phyloP scores from a whole-genome alignment of 2,113 vertebrate genomes.

The Corvus hawaiiensis region DNA sequence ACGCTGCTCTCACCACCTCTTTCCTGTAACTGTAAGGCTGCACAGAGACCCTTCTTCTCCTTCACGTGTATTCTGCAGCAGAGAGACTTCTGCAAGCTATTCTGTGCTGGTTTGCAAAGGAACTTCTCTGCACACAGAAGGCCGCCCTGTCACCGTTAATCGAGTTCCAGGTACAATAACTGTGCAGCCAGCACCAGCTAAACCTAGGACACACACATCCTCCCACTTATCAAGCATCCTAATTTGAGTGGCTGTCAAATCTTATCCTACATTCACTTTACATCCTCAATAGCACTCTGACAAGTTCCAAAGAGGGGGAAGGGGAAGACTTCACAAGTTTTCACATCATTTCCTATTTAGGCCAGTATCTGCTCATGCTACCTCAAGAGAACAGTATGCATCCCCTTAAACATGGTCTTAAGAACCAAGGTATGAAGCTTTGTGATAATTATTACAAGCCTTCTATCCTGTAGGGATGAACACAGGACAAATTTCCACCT shows the following conservation, averaged over 20 bases:
- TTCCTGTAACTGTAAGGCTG: not conserved
- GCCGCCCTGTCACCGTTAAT: not conserved
- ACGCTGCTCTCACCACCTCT: not conserved
- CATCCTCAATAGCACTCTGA: not conserved
- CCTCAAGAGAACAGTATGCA: not conserved
- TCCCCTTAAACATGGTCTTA: not conserved
- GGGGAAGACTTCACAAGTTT: not conserved
- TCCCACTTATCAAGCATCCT: not conserved
- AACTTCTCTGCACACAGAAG: not conserved
- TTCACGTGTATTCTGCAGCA: not conserved
- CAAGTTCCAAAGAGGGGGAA: not conserved
- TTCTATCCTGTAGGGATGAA: not conserved
- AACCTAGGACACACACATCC: not conserved
- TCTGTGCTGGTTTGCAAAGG: not conserved
- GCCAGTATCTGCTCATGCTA: not conserved
- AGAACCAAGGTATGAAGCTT: not conserved
- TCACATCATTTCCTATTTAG: not conserved
- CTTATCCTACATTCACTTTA: not conserved
- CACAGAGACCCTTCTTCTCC: not conserved
- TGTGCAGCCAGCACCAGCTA: not conserved
- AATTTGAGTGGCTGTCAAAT: not conserved
- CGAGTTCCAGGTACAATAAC: fast-evolving
- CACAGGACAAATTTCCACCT: not conserved
- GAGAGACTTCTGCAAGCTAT: not conserved
- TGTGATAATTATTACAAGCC: not conserved